Evolutionary conservation across 2,888 invertebrate genomes (phyloP), one percentile per base, ranked within the genome.

Genomic region (Drosophila siamana): DNA sequence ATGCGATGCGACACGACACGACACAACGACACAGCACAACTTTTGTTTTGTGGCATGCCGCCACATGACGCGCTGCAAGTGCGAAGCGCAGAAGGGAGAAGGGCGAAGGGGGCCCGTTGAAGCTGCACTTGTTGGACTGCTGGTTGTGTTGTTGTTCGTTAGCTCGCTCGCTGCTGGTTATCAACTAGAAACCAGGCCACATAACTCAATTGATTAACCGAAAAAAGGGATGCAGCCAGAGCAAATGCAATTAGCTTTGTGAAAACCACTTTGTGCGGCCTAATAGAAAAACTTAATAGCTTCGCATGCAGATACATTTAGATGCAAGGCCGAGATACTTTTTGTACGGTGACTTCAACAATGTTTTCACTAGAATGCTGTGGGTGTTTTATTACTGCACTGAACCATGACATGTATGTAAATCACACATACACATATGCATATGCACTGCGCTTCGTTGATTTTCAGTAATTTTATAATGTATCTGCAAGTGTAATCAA

Each of bases 401-500:
- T 76, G 82, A 85, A 64, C 88, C 82, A 76, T 87, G 73, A 78
- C 85, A 69, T 54, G 61, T 63, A 68, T 72, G 63, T 56, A 62
- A 71, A 80, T 67, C 22, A 30, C n/a, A 59, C 15, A 46, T 15
- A 46, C 44, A 30, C 5, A 38, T n/a, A 30, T 38, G 66, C 13
- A 60, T 30, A 62, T 80, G 54, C 51, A 69, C 7, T 69, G 76
- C 86, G 84, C 84, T 88, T 86, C 74, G 88, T 38, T 86, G 84
- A 67, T 50, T 86, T 68, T 55, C 30, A 86, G 81, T 85, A 64
- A 86, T 86, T 74, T 64, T 74, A 67, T 65, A 75, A 76, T 79
- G 69, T 79, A 81, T 87, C 88, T 83, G 80, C 82, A 85, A 79
- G 86, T 87, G 82, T 85, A 84, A 86, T 82, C 82, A 61, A 69